Evolutionary conservation across 2,888 invertebrate genomes (phyloP).

Genomic region (Netelia inedita): DNA sequence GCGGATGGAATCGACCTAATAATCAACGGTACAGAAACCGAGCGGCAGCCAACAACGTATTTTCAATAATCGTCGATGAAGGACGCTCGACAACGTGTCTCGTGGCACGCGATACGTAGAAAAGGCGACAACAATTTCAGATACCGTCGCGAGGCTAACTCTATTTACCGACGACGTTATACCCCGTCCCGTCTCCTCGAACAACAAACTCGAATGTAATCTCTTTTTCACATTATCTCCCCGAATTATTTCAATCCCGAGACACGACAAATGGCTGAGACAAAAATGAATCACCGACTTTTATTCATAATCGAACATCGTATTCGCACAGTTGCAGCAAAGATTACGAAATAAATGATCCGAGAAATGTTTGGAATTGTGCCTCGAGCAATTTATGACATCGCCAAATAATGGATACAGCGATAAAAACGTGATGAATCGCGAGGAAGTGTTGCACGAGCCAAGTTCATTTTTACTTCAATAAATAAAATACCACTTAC

Average conservation of each 20-base stretch:
- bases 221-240: no score
- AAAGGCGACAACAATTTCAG: conserved; percentile 3
- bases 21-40: conserved; percentile 44
- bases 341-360: no score
- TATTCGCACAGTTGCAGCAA: no score
- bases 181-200: no score
- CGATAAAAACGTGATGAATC: neutral
- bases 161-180: no score
- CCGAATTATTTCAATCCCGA: no score
- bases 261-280: no score
- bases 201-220: no score
- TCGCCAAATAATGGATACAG: neutral
- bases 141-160: neutral
- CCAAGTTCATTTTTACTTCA: conserved; percentile 10
- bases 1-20: conserved; percentile 42
- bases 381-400: neutral
- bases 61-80: conserved; percentile 22
- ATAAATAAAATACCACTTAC: conserved; percentile 17
- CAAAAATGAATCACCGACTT: no score
- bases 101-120: neutral
- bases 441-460: neutral
- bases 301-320: no score
- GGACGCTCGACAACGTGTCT: neutral
- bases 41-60: conserved; percentile 9
- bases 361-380: neutral